Base-by-base conservation (phyloP, 2,113 vertebrate genomes). In the Trichechus manatus region DNA sequence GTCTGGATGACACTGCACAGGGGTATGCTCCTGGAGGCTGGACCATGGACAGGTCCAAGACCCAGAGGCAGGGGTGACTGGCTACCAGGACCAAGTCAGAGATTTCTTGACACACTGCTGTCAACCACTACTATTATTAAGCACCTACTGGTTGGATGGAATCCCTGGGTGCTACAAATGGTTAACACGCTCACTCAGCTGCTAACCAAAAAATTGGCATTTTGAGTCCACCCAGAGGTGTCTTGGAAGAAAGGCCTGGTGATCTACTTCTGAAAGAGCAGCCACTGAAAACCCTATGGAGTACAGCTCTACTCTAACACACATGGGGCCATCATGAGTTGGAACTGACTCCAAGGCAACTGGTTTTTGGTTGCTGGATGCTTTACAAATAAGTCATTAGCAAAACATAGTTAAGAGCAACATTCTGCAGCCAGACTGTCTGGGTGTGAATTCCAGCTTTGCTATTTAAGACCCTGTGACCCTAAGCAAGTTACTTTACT, bases 331-430 rank as follows among this genome's bases (percentile, higher is more conserved):
- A 64, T 6, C 72, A 23, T 6, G 15, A 13, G 36, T 64, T 19
- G 27, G 25, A 29, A 29, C 53, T 29, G 0, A 64, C 63, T 7
- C 72, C 72, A n/a, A 20, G 33, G 11, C 72, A 39, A 74, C 68
- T 70, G 47, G 29, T 42, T 93, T 17, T 14, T 36, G 89, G 29
- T 42, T 93, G 17, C 10, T 42, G 86, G 74, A 27, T 6, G 36
- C 63, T 91, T 93, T 75, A 47, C 82, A 90, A 89, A 75, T 79
- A 83, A 93, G 59, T 70, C 80, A 47, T 90, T 74, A 81, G 59
- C 42, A 53, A 63, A 50, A 82, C 31, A 39, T 11, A 50, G 47
- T 91, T 81, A 88, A 50, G 4, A 92, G 75, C 25, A 39, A 9
- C 23, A 44, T 15, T 88, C 64, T 31, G 81, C 44, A 95, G 59